Conservation (phyloP, 2,888 invertebrate species). For the Acanthosepion esculentum region DNA sequence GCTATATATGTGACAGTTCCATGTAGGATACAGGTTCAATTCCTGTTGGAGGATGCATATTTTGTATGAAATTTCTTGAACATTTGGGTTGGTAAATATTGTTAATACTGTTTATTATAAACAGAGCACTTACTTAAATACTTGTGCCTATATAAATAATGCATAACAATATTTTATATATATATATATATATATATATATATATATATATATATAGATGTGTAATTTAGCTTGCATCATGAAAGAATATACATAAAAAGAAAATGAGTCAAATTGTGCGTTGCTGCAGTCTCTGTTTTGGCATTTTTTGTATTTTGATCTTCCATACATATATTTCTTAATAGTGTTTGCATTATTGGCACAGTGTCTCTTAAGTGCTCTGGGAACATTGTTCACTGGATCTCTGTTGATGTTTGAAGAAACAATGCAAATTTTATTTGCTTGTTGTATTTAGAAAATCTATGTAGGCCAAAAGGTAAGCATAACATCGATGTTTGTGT, state of each 20-base stretch:
- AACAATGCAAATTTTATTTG: neutral
- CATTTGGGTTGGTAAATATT: no score
- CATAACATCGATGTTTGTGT: neutral
- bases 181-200: neutral
- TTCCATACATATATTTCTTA: neutral
- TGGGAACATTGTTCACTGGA: neutral
- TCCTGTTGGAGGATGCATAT: no score
- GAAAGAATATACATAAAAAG: neutral
- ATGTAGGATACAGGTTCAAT: no score
- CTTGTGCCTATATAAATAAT: no score
- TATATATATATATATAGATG: neutral
- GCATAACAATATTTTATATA: neutral
- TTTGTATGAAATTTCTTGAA: no score
- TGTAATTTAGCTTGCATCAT: neutral
- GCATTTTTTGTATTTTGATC: neutral
- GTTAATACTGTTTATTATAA: no score
- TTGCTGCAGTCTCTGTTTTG: neutral
- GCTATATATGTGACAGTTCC: no score
- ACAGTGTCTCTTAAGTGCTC: neutral
- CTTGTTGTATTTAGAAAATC: neutral
- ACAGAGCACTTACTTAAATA: no score
- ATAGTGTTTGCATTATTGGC: neutral
- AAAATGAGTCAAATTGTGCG: neutral
- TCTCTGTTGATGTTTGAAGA: neutral
- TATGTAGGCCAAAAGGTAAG: neutral